A percentile compares a stretch with the other conserved stretches of the same genome.
phyloP scores from a whole-genome alignment of 2,888 invertebrate genomes.

The Drosophila anomalipes region DNA sequence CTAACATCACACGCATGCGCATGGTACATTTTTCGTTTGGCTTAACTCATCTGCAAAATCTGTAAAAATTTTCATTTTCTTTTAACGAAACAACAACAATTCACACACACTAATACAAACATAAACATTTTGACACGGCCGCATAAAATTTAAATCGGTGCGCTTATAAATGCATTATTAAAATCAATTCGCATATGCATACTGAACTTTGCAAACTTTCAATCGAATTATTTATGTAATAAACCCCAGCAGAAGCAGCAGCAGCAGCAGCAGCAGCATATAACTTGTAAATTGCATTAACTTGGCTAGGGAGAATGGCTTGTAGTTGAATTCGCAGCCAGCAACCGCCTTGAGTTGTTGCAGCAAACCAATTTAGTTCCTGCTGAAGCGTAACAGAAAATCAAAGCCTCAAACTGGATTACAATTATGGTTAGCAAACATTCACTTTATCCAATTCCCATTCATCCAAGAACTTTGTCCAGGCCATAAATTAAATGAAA shows the following conservation, averaged over 20 bases:
- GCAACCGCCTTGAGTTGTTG: constrained; percentile 14
- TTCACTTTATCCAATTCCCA: constrained; percentile 22
- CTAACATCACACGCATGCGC: constrained; percentile 86
- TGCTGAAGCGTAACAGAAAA: constrained; percentile 57
- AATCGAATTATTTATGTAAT: constrained; percentile 19
- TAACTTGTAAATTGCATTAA: constrained; percentile 47
- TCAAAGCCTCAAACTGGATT: constrained; percentile 85
- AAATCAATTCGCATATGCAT: constrained; percentile 42
- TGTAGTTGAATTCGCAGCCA: constrained; percentile 37
- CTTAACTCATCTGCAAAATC: constrained; percentile 70
- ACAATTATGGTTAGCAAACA: constrained; percentile 83
- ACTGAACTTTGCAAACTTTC: constrained; percentile 48
- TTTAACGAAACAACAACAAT: constrained; percentile 34
- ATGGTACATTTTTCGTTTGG: constrained; percentile 82
- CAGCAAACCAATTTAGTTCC: constrained; percentile 40
- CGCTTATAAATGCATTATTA: constrained; percentile 41
- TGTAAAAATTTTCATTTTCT: constrained; percentile 59
- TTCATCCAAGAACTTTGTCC: not conserved
- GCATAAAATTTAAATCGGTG: constrained; percentile 27
- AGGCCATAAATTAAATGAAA: constrained; percentile 31
- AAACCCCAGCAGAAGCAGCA: constrained; percentile 13
- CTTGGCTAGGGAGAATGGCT: constrained; percentile 44
- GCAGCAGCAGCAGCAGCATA: constrained; percentile 19
- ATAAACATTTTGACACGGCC: constrained; percentile 25
- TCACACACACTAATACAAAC: constrained; percentile 30